A percentile compares a stretch with the other conserved stretches of the same genome.
These are phyloP conservation scores for Orthosia gothica DNA, from an alignment of 2,888 invertebrate species.

Conservation along the genomic window DNA sequence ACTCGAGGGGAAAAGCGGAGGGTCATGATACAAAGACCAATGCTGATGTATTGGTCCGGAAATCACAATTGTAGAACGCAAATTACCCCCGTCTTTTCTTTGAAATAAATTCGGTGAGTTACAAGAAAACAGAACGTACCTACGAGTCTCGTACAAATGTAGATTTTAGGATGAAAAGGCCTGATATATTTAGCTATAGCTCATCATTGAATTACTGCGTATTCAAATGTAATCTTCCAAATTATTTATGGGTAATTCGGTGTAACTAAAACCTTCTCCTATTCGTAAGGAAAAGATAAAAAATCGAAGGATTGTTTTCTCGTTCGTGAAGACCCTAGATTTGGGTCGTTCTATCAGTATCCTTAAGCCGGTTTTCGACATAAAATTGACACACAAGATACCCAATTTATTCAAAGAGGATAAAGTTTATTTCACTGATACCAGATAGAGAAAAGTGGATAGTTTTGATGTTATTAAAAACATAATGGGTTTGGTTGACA, in stretches of 20 bases:
- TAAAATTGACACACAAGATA: constrained; percentile 65
- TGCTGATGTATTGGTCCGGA: constrained; percentile 68
- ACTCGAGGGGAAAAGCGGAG: constrained; percentile 67
- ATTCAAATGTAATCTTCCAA: constrained; percentile 9
- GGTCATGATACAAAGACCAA: constrained; percentile 67
- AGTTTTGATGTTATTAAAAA: constrained; percentile 39
- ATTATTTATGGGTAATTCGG: constrained; percentile 5
- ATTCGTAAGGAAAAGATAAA: constrained; percentile 44
- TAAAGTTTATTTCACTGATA: constrained; percentile 52
- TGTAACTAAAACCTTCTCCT: constrained; percentile 16
- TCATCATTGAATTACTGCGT: constrained; percentile 22
- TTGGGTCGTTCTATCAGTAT: constrained; percentile 60
- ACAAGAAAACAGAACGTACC: constrained; percentile 47
- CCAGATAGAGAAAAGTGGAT: constrained; percentile 14
- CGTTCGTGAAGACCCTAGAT: constrained; percentile 45
- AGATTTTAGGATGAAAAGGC: neutral
- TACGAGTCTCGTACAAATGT: constrained; percentile 4
- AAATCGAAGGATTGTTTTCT: constrained; percentile 46
- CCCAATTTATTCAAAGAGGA: constrained; percentile 67
- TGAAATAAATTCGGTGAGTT: constrained; percentile 66
- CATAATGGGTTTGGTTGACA: neutral
- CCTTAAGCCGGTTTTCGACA: constrained; percentile 65
- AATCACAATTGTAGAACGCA: constrained; percentile 69
- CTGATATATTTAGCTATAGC: constrained; percentile 4
- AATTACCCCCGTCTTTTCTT: constrained; percentile 64